Evolutionary conservation across 2,888 invertebrate genomes (phyloP).

Genomic region (Platyscelio sp.): DNA sequence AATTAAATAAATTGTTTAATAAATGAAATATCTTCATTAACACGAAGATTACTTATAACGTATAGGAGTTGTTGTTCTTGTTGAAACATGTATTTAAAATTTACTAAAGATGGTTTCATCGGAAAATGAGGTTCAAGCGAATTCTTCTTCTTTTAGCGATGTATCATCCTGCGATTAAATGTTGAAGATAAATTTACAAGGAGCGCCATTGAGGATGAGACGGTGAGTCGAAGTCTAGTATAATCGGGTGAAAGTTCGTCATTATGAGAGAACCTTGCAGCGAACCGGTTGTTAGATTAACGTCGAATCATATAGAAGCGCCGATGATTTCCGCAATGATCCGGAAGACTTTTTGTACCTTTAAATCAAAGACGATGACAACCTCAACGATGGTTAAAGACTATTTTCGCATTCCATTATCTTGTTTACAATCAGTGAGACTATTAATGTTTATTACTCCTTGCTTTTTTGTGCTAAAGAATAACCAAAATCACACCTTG

Average conservation of each 20-base stretch:
- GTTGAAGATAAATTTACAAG: constrained; percentile 59
- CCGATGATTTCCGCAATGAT: constrained; percentile 70
- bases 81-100: constrained; percentile 33
- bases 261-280: constrained; percentile 75
- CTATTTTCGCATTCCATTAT: constrained; percentile 44
- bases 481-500: neutral
- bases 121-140: constrained; percentile 34
- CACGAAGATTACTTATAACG: too few relatives aligned
- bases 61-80: too few relatives aligned
- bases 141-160: constrained; percentile 20
- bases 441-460: constrained; percentile 10
- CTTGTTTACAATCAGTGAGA: constrained; percentile 56
- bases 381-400: constrained; percentile 63
- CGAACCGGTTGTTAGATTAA: constrained; percentile 76
- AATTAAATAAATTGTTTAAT: too few relatives aligned
- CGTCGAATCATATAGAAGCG: constrained; percentile 76
- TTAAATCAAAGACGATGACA: constrained; percentile 70
- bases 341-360: constrained; percentile 68
- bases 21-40: too few relatives aligned
- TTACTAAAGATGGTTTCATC: constrained; percentile 29
- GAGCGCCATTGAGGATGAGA: constrained; percentile 48
- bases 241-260: constrained; percentile 78
- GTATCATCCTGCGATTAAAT: constrained; percentile 51
- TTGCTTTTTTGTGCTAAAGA: constrained; percentile 6
- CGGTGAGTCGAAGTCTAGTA: constrained; percentile 39